These are phyloP conservation scores for Upupa epops DNA, from an alignment of 2,113 vertebrate species.

Conservation along the genomic window DNA sequence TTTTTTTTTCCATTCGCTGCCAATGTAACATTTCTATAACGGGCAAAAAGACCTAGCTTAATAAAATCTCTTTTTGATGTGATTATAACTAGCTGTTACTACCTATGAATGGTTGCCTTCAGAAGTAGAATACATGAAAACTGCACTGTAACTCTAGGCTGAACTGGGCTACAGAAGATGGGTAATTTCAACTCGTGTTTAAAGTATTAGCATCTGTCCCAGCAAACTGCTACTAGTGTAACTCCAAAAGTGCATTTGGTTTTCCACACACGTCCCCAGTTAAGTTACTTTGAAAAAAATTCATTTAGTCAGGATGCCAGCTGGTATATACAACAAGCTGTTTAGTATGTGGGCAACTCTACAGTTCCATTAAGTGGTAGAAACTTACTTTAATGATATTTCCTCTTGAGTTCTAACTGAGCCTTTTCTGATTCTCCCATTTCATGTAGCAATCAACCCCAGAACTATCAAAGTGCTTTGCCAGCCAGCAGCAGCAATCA, in stretches of 20 bases:
- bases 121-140: neutral
- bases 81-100: neutral
- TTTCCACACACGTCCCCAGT: neutral
- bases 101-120: neutral
- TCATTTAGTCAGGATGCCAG: neutral
- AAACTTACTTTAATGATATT: neutral
- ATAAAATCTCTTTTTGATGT: neutral
- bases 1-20: neutral
- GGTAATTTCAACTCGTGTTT: neutral
- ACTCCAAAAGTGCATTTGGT: neutral
- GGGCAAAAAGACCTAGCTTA: neutral
- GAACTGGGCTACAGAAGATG: neutral
- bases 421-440: neutral
- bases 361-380: neutral
- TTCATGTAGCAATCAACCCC: accelerated
- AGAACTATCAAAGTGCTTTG: neutral
- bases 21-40: neutral
- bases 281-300: neutral
- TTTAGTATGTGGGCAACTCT: neutral
- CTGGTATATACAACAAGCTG: neutral
- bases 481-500: neutral
- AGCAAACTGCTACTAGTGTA: neutral
- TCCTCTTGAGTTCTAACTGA: neutral
- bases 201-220: neutral
- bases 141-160: neutral